Percentiles rank a stretch among this genome's conserved stretches.
phyloP scores from a whole-genome alignment of 2,113 vertebrate genomes.

The Gymnogyps californianus region DNA sequence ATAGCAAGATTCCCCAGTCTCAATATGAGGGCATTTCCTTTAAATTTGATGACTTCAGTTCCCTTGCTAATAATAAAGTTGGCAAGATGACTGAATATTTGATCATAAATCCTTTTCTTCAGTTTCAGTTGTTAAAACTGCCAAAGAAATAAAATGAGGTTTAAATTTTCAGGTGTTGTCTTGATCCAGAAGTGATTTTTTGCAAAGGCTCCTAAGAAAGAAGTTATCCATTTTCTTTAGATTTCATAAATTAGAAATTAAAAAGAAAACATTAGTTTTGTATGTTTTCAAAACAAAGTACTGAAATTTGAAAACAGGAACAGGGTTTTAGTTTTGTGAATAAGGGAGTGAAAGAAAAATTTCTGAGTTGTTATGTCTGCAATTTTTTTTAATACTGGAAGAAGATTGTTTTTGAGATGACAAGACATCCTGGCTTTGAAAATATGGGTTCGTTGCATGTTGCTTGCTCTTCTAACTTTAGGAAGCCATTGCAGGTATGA shows the following conservation, averaged over 20 bases:
- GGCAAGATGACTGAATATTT: not conserved
- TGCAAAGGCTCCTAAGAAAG: not conserved
- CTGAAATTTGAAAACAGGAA: not conserved
- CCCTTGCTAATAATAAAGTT: not conserved
- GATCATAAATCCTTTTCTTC: not conserved
- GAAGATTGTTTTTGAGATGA: not conserved
- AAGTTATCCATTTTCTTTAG: not conserved
- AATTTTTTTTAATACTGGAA: not conserved
- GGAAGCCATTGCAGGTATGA: not conserved
- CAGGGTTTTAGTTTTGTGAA: not conserved
- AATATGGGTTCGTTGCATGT: not conserved
- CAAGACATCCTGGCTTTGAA: not conserved
- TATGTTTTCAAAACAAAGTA: not conserved
- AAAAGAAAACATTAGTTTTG: not conserved
- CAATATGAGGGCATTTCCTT: not conserved
- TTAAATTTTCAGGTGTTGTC: not conserved
- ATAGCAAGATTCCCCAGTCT: not conserved
- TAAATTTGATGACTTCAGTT: not conserved
- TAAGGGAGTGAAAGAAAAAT: not conserved
- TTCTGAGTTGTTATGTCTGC: not conserved
- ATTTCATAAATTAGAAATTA: not conserved
- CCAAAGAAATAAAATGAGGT: not conserved
- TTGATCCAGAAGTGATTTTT: not conserved
- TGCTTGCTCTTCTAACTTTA: not conserved
- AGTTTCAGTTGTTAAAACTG: not conserved